phyloP scores from a whole-genome alignment of 2,797 vertebrate genomes.

The Argyrosomus regius region DNA sequence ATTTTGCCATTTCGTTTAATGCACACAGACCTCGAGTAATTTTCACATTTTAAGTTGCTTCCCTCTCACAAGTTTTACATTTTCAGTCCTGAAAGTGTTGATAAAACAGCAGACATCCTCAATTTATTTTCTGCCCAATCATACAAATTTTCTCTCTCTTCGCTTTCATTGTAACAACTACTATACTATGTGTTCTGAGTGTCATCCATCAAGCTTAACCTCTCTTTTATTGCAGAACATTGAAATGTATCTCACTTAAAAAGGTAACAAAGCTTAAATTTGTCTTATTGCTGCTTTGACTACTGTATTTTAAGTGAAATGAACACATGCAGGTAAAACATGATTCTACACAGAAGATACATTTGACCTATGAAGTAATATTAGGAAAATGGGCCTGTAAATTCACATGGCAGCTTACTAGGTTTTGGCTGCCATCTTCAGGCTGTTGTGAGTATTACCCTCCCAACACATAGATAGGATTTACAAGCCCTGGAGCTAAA shows the following conservation, averaged over 20 bases:
- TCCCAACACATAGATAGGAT: constrained; percentile 46
- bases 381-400: constrained; percentile 60
- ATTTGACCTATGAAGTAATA: constrained; percentile 83
- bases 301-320: constrained; percentile 68
- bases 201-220: constrained; percentile 74
- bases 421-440: constrained; percentile 90
- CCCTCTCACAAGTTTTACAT: constrained; percentile 53
- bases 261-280: constrained; percentile 62
- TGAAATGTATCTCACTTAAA: constrained; percentile 76
- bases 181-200: constrained; percentile 52
- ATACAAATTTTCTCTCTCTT: constrained; percentile 50
- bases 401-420: constrained; percentile 68
- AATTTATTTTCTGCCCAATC: constrained; percentile 65
- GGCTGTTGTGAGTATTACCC: constrained; percentile 65
- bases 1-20: constrained; percentile 61
- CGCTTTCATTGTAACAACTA: constrained; percentile 47
- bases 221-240: constrained; percentile 51
- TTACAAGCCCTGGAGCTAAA: constrained; percentile 77
- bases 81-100: constrained; percentile 53
- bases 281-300: constrained; percentile 64
- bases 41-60: constrained; percentile 48
- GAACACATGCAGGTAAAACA: constrained; percentile 69
- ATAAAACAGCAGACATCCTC: constrained; percentile 52
- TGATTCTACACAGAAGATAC: constrained; percentile 65
- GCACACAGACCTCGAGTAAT: constrained; percentile 57